Conservation (phyloP, 2,797 vertebrate species). For the Emydoidea blandingii region DNA sequence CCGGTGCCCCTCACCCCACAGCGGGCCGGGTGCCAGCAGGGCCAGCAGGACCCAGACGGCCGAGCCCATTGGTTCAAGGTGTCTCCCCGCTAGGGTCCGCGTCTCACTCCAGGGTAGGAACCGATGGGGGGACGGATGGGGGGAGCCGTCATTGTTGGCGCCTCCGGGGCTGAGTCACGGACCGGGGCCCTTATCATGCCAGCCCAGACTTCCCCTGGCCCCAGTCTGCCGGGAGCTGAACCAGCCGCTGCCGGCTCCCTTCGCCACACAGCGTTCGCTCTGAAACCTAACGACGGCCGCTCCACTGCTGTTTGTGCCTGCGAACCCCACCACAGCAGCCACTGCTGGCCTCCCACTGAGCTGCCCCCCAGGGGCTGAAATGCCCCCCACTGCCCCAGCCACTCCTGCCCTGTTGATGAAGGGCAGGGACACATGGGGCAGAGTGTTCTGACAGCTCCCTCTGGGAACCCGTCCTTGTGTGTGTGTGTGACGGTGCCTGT, state of each 20-base stretch:
- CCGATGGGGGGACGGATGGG: rapidly evolving
- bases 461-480: too few species aligned
- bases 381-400: background rate
- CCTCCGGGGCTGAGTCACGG: background rate
- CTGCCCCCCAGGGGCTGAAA: background rate
- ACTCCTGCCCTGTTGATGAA: background rate
- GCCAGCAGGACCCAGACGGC: background rate
- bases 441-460: too few species aligned
- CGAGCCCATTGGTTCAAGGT: background rate
- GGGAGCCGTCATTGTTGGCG: background rate
- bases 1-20: background rate
- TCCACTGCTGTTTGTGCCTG: background rate
- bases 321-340: background rate
- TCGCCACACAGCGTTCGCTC: background rate
- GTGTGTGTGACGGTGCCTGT: too few species aligned
- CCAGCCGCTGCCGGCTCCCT: background rate
- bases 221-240: background rate
- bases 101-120: background rate
- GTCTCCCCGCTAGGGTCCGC: background rate
- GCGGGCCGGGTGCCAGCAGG: background rate
- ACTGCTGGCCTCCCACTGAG: too few species aligned
- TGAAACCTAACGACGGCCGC: background rate
- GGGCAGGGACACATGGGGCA: too few species aligned
- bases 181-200: background rate
- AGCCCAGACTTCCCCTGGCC: background rate